These are phyloP conservation scores for Pogonus chalceus DNA, from an alignment of 1,140 invertebrate genomes.

Conservation along the genomic window DNA sequence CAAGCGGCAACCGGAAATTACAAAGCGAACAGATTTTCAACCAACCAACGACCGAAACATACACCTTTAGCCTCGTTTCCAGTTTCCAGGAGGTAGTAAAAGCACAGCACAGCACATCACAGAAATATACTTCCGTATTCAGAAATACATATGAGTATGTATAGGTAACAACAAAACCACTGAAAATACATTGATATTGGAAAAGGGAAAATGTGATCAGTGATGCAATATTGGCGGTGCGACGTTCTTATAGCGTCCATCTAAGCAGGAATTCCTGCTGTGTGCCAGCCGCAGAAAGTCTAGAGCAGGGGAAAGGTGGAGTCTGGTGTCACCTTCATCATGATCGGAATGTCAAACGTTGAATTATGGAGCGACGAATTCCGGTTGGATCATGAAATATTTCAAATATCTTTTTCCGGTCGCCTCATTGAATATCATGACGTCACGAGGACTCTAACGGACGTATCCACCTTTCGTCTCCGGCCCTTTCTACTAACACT, in stretches of 20 bases:
- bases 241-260: background rate
- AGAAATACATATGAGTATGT: too few relatives aligned
- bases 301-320: background rate
- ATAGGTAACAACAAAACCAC: too few relatives aligned
- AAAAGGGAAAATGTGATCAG: too few relatives aligned
- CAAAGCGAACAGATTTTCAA: background rate
- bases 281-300: background rate
- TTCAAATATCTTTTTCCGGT: conserved; percentile 19
- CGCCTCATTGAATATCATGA: conserved; percentile 17
- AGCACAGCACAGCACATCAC: too few relatives aligned
- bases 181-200: too few relatives aligned
- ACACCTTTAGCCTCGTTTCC: too few relatives aligned
- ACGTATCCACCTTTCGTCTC: too few relatives aligned
- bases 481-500: background rate
- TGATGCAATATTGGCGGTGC: background rate
- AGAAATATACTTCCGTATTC: too few relatives aligned
- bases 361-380: conserved; percentile 17
- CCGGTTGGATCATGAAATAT: conserved; percentile 14
- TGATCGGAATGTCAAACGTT: conserved; percentile 16
- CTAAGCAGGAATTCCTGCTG: background rate
- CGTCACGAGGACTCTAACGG: conserved; percentile 14
- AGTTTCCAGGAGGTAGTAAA: too few relatives aligned
- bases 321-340: background rate
- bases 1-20: background rate
- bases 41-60: too few relatives aligned